phyloP scores from a whole-genome alignment of 2,797 vertebrate genomes.

The Karalla daura region DNA sequence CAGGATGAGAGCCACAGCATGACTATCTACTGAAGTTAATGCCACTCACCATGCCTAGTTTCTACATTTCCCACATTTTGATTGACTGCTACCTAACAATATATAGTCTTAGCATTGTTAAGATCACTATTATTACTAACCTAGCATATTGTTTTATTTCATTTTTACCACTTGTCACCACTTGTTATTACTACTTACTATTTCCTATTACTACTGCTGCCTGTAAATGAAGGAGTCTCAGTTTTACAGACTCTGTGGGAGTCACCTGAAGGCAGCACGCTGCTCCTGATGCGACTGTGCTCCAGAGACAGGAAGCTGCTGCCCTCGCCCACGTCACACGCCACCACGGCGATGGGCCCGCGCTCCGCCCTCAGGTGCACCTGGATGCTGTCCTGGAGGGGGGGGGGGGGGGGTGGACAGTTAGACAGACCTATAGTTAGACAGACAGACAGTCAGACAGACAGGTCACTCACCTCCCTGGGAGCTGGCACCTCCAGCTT shows the following conservation, averaged over 20 bases:
- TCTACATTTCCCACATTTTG: no score
- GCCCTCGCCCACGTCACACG: slow-evolving; percentile 80
- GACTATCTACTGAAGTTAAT: not conserved
- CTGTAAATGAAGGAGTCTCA: no score
- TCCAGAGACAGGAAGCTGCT: slow-evolving; percentile 69
- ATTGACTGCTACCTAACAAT: no score
- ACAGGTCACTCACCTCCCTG: slow-evolving; percentile 87
- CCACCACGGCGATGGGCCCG: slow-evolving; percentile 87
- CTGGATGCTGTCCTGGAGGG: slow-evolving; percentile 86
- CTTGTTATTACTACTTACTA: no score
- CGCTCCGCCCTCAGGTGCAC: slow-evolving; percentile 88
- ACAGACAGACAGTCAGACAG: not conserved
- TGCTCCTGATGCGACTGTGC: slow-evolving; percentile 71
- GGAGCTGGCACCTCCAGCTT: slow-evolving; percentile 91
- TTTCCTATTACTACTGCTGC: no score
- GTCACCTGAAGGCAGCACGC: slow-evolving; percentile 54
- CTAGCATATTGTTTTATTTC: no score
- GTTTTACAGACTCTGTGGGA: no score
- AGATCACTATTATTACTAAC: no score
- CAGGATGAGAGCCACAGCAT: not conserved
- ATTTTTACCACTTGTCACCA: no score
- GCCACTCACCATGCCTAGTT: no score
- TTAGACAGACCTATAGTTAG: slow-evolving; percentile 13
- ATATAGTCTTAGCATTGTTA: no score
- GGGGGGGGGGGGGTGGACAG: no score